These are phyloP conservation scores for Urocolius indicus DNA, from an alignment of 2,113 vertebrate genomes.

Conservation along the genomic window DNA sequence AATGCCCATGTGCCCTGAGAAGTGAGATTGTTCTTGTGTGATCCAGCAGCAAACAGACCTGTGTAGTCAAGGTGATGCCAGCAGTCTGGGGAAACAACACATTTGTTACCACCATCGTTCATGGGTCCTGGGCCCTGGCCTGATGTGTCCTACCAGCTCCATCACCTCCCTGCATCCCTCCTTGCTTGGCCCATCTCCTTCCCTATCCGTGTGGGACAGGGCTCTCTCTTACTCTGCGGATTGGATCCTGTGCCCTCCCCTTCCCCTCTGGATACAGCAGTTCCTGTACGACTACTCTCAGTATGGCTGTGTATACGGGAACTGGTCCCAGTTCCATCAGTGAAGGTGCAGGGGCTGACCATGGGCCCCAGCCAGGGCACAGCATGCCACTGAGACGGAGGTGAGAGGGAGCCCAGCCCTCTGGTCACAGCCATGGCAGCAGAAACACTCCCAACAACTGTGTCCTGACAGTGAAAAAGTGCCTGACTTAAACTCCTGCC, in stretches of 20 bases:
- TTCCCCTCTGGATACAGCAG: background rate
- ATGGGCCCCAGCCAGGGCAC: background rate
- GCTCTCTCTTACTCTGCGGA: background rate
- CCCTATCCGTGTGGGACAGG: fast-evolving
- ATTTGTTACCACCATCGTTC: fast-evolving
- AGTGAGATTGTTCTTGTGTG: background rate
- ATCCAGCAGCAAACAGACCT: background rate
- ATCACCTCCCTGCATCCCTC: background rate
- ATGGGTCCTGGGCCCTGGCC: background rate
- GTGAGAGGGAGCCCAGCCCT: background rate
- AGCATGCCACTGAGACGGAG: fast-evolving
- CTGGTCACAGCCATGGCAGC: background rate
- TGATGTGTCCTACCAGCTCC: background rate
- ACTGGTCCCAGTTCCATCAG: background rate
- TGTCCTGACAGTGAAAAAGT: background rate
- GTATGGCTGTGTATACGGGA: background rate
- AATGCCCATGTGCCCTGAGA: background rate
- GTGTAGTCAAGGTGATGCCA: background rate
- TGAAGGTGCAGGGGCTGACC: background rate
- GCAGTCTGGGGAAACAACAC: background rate
- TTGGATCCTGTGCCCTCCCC: background rate
- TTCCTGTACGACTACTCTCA: background rate
- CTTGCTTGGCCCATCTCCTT: background rate
- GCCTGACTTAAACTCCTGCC: slow-evolving; percentile 52
- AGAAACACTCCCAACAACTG: background rate